These are phyloP conservation scores for Pristionchus mayeri DNA, from an alignment of 2,888 invertebrate species.

Conservation along the genomic window DNA sequence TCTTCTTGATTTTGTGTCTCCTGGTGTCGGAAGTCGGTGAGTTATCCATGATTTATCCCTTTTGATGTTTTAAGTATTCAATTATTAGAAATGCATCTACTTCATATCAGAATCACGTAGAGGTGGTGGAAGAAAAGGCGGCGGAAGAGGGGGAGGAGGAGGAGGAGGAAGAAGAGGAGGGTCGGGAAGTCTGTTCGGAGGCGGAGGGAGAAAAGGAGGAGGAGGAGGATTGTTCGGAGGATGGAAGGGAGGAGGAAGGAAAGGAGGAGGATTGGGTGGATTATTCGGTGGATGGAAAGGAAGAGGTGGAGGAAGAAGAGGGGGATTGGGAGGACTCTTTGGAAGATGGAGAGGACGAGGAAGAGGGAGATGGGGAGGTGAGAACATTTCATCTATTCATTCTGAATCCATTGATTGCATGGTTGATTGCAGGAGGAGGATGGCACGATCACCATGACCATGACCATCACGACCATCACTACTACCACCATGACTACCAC, in stretches of 20 bases:
- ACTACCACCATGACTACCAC: background rate
- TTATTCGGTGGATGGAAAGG: background rate
- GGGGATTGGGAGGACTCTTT: background rate
- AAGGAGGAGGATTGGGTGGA: background rate
- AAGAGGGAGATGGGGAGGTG: no score
- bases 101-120: background rate
- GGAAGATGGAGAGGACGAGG: no score
- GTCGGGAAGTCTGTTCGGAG: no score
- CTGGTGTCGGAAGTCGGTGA: background rate
- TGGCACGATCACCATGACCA: background rate
- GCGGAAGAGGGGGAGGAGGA: no score
- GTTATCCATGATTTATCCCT: no score
- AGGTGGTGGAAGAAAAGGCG: background rate
- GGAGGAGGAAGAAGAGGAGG: no score
- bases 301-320: background rate
- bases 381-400: no score
- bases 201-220: background rate
- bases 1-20: background rate
- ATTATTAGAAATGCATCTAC: background rate
- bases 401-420: no score
- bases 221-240: no score
- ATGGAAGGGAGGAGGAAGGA: background rate
- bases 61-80: background rate
- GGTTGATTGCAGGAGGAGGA: background rate
- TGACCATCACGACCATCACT: background rate